Base-by-base conservation (phyloP, 2,888 invertebrate species). In the Habrosyne pyritoides region DNA sequence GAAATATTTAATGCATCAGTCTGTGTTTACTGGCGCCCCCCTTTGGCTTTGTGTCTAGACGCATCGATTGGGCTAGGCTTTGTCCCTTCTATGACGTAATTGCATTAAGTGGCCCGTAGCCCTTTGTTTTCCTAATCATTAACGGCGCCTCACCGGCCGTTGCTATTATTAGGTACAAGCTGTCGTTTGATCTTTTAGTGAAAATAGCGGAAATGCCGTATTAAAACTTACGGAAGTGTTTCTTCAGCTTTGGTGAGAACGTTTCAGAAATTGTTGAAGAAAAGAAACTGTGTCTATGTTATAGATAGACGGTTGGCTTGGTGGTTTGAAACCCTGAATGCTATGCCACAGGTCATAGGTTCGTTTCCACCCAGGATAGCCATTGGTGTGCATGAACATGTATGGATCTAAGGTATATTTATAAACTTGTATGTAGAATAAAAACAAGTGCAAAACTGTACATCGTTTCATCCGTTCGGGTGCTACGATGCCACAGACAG, bases 41-140 rank as follows among this genome's bases (percentile, higher is more conserved):
- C 61, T 57, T 65, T 62, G 75, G 69, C 71, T 75, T 69, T 66
- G 60, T 77, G 91, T 90, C 91, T 91, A 91, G 91, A 89, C 91
- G 78, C 81, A 91, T 91, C 91, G 91, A 91, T 91, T 89, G 73
- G 67, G 67, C 70, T 73, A 64, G 67, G 76, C 75, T 75, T 75
- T 78, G 77, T 77, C 49, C 49, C 14, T 49, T 61, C 65, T 63
- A 55, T 59, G 46, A 56, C 66, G 70, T 81, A 81, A 83, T 86
- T 81, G 79, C 74, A 79, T 83, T 83, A 83, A 61, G 59, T 60
- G 55, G 69, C 55, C 46, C 52, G 53, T 52, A 52, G 24, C 67
- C 68, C 66, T 73, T 75, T 75, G 71, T 73, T 73, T 73, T 61
- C 69, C 72, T 65, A 69, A 59, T 66, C 70, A 71, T 67, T 73